A percentile compares a stretch with the other conserved stretches of the same genome.
Evolutionary conservation across 1,140 invertebrate species (phyloP).

Genomic region (Ceratitis capitata): DNA sequence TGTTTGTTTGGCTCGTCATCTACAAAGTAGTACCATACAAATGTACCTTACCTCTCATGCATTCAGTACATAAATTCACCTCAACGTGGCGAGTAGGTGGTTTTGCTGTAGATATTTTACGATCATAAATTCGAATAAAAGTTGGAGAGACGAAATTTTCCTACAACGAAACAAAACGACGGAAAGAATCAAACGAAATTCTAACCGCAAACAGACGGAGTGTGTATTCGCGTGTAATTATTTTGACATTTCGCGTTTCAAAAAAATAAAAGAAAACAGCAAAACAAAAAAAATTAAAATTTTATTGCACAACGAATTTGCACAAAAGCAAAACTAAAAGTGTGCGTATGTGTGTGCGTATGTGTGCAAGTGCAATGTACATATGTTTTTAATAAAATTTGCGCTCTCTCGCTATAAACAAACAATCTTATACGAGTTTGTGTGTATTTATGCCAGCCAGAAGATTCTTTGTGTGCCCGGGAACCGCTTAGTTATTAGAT

Average conservation of each 20-base stretch:
- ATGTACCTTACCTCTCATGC: not conserved
- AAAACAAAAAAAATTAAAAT: not conserved
- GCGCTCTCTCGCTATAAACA: not conserved
- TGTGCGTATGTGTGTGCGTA: not conserved
- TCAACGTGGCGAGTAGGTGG: slow-evolving; percentile 20
- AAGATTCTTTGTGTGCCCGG: not conserved
- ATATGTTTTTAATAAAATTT: not conserved
- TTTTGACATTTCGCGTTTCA: not conserved
- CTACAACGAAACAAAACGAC: not conserved
- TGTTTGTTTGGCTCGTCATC: not conserved
- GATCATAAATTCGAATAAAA: slow-evolving; percentile 16
- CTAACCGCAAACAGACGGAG: not conserved
- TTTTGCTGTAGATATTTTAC: slow-evolving; percentile 23
- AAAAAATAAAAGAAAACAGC: too few species aligned
- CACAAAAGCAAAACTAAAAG: not conserved
- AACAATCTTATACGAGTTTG: not conserved
- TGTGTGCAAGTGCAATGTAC: not conserved
- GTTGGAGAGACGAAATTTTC: not conserved
- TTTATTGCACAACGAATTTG: not conserved
- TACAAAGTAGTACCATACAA: not conserved
- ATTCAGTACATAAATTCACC: slow-evolving; percentile 32
- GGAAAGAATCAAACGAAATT: not conserved
- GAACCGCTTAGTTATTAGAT: not conserved
- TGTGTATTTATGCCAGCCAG: not conserved
- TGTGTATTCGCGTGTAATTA: not conserved